Percentiles rank a stretch among this genome's conserved stretches.
phyloP scores from a whole-genome alignment of 2,113 vertebrate species.

The Dromas ardeola region DNA sequence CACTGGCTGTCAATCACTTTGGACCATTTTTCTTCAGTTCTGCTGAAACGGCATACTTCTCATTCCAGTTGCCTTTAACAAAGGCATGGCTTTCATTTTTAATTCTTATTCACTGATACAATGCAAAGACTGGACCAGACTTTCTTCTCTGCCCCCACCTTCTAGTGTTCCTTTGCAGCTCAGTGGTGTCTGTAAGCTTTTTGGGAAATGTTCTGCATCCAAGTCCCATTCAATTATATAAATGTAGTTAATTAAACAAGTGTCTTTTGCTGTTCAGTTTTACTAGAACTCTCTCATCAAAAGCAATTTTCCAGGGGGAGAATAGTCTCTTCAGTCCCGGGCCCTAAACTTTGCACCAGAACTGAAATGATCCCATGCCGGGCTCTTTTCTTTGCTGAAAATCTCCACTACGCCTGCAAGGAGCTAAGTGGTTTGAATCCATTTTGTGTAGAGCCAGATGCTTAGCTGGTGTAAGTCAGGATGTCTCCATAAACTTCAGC shows the following conservation, averaged over 20 bases:
- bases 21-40: neutral
- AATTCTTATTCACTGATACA: conserved; percentile 2
- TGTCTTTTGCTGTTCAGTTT: neutral
- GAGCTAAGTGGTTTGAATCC: neutral
- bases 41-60: conserved; percentile 11
- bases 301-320: neutral
- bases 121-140: neutral
- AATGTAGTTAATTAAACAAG: neutral
- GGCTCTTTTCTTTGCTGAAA: neutral
- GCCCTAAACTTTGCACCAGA: neutral
- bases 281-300: neutral
- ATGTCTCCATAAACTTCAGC: neutral
- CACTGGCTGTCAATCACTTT: neutral
- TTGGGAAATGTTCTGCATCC: neutral
- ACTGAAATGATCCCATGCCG: neutral
- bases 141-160: neutral
- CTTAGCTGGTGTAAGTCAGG: neutral
- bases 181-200: neutral
- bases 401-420: neutral
- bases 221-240: neutral
- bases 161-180: neutral
- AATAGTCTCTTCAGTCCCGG: neutral
- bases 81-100: neutral
- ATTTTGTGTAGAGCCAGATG: neutral
- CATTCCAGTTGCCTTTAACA: conserved; percentile 3